These are phyloP conservation scores for Drosophila repletoides DNA, from an alignment of 1,140 invertebrate species.

Conservation along the genomic window DNA sequence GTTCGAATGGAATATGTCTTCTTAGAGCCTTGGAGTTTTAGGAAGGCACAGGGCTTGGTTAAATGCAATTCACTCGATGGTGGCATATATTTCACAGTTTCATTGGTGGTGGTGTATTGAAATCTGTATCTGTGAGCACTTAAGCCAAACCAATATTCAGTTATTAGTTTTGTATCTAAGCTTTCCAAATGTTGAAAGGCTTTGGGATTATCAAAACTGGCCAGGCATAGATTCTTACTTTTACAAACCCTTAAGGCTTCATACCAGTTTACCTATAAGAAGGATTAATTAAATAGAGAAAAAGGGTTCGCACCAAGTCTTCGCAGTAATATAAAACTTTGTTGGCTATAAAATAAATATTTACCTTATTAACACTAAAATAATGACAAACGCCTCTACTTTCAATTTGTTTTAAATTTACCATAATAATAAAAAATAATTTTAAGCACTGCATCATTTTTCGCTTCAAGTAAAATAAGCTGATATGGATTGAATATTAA, in stretches of 20 bases:
- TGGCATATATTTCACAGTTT: background rate
- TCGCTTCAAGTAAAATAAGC: no score
- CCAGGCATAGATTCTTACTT: background rate
- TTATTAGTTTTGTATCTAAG: background rate
- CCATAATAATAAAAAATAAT: background rate
- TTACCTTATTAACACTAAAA: background rate
- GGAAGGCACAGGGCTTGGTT: background rate
- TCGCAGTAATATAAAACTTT: no score
- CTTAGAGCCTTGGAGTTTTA: background rate
- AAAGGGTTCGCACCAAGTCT: no score
- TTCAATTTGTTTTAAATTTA: background rate
- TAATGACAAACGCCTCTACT: background rate
- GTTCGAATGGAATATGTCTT: background rate
- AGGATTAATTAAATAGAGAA: no score
- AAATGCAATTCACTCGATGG: background rate
- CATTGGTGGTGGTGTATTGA: background rate
- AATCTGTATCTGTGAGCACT: background rate
- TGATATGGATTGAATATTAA: no score
- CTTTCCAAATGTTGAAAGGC: background rate
- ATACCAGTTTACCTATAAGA: background rate
- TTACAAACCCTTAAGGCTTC: background rate
- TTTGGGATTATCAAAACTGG: background rate
- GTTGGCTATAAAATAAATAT: no score
- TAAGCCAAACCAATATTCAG: background rate
- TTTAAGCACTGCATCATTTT: background rate